Conservation (phyloP, 2,113 vertebrate species). For the Australoheros scitulus region DNA sequence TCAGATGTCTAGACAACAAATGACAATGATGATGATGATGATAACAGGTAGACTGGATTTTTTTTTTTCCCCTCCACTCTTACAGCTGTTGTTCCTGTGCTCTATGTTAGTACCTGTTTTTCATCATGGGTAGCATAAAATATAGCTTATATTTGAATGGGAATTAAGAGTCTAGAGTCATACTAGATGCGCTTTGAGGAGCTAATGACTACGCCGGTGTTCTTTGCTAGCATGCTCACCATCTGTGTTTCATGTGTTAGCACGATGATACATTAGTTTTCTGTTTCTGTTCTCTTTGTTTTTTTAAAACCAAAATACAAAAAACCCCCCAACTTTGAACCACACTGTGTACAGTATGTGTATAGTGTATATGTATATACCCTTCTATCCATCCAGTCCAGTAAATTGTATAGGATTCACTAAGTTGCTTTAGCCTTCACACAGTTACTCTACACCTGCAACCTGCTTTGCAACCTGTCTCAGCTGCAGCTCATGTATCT, state of each 20-base stretch:
- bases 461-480: fast-evolving
- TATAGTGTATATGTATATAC: not conserved
- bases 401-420: not conserved
- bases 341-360: not conserved
- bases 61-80: not conserved
- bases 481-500: not conserved
- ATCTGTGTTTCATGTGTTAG: not conserved
- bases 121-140: not conserved
- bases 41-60: not conserved
- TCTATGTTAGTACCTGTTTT: not conserved
- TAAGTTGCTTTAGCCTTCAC: not conserved
- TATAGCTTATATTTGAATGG: not conserved
- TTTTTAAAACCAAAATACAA: not conserved
- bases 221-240: not conserved
- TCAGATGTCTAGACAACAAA: not conserved
- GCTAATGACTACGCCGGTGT: not conserved
- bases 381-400: not conserved
- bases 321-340: not conserved
- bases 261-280: no score
- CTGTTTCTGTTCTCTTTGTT: no score
- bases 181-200: not conserved
- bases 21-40: not conserved
- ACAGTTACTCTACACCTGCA: not conserved
- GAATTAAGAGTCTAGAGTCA: not conserved
- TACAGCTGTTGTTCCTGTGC: not conserved